Percentiles rank a stretch among this genome's conserved stretches.
Conservation (phyloP, 2,888 invertebrate genomes). For the Allolobophora icterica region DNA sequence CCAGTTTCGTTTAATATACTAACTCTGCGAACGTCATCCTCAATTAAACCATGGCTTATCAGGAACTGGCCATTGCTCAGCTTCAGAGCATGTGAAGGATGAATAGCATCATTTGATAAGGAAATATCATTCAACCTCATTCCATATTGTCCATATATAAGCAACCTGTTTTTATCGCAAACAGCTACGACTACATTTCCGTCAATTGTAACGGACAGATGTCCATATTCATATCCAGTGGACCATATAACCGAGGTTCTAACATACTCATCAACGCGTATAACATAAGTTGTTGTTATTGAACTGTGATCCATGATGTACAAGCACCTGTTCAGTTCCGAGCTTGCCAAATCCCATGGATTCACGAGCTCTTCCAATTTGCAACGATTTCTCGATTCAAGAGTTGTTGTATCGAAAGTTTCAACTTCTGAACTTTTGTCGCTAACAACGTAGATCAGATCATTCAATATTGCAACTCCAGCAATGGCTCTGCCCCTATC, state of each 20-base stretch:
- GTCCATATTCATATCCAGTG: not conserved
- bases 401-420: not conserved
- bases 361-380: not conserved
- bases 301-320: not conserved
- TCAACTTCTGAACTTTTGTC: constrained; percentile 18
- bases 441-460: not conserved
- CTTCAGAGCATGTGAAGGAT: not conserved
- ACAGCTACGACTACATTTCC: not conserved
- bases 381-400: not conserved
- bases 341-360: not conserved
- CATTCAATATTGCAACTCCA: not conserved
- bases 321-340: not conserved
- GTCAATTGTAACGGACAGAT: not conserved
- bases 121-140: not conserved
- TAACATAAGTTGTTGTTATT: not conserved
- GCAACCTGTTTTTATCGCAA: not conserved
- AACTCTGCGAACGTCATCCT: not conserved
- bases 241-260: not conserved
- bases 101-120: not conserved
- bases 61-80: not conserved
- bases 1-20: not conserved
- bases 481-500: not conserved
- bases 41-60: not conserved
- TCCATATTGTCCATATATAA: not conserved
- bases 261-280: not conserved